These are phyloP conservation scores for Acrocephalus arundinaceus DNA, from an alignment of 2,113 vertebrate species.

Conservation along the genomic window DNA sequence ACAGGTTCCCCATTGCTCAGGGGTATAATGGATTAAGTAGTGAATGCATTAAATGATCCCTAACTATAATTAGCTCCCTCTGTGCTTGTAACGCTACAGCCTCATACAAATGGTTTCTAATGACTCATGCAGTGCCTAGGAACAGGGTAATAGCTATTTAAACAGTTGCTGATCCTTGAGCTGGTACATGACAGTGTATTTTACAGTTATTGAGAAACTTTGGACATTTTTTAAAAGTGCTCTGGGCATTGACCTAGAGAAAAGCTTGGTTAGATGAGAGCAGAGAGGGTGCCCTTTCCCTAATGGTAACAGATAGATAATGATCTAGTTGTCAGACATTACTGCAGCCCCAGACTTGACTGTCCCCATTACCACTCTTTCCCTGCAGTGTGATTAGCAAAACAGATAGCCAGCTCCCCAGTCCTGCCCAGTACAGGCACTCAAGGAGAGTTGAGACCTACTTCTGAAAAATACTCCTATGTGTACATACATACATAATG, in stretches of 20 bases:
- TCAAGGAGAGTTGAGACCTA: neutral
- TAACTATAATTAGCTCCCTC: constrained; percentile 59
- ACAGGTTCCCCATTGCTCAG: constrained; percentile 24
- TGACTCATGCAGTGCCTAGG: constrained; percentile 33
- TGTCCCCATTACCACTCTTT: neutral
- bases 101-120: constrained; percentile 58
- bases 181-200: neutral
- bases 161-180: constrained; percentile 26
- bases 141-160: constrained; percentile 46
- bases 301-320: constrained; percentile 13
- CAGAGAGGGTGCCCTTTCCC: neutral
- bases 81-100: constrained; percentile 34
- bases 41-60: constrained; percentile 54
- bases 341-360: neutral
- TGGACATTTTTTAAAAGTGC: neutral
- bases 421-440: neutral
- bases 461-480: neutral
- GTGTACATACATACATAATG: neutral
- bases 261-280: constrained; percentile 6
- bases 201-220: constrained; percentile 17
- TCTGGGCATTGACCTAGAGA: constrained; percentile 18
- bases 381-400: neutral
- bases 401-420: neutral
- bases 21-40: constrained; percentile 39
- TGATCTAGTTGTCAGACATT: neutral